These are phyloP conservation scores for Archilochus colubris DNA, from an alignment of 2,113 vertebrate species.

Conservation along the genomic window DNA sequence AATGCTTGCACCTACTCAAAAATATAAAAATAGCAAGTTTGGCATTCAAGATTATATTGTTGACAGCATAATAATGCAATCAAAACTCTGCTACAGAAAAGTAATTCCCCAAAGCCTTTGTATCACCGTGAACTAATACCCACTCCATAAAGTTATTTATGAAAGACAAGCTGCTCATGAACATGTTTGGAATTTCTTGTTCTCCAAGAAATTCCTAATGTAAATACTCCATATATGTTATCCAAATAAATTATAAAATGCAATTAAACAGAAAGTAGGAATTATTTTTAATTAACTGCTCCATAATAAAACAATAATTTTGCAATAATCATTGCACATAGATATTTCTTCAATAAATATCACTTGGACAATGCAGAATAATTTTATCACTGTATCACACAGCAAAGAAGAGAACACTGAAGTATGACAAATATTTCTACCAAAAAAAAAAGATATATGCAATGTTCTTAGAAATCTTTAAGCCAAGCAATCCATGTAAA, in stretches of 20 bases:
- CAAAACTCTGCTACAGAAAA: neutral
- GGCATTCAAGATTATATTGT: neutral
- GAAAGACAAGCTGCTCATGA: neutral
- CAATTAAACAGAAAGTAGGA: neutral
- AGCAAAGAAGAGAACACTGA: neutral
- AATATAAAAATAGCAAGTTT: neutral
- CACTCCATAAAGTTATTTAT: neutral
- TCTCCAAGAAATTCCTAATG: neutral
- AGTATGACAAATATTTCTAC: neutral
- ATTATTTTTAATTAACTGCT: neutral
- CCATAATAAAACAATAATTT: constrained; percentile 1
- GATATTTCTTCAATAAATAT: neutral
- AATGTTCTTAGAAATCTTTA: neutral
- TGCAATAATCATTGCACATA: neutral
- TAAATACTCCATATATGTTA: neutral
- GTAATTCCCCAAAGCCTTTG: neutral
- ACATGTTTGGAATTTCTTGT: neutral
- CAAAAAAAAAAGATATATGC: neutral
- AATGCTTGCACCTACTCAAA: neutral
- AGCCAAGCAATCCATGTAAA: neutral
- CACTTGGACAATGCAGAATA: neutral
- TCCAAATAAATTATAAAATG: constrained; percentile 36
- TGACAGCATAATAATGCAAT: constrained; percentile 25
- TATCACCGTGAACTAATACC: neutral
- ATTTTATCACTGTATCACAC: neutral